A percentile compares a stretch with the other conserved stretches of the same genome.
These are phyloP conservation scores for Dipus sagitta DNA, from an alignment of 2,797 vertebrate genomes.

Conservation along the genomic window DNA sequence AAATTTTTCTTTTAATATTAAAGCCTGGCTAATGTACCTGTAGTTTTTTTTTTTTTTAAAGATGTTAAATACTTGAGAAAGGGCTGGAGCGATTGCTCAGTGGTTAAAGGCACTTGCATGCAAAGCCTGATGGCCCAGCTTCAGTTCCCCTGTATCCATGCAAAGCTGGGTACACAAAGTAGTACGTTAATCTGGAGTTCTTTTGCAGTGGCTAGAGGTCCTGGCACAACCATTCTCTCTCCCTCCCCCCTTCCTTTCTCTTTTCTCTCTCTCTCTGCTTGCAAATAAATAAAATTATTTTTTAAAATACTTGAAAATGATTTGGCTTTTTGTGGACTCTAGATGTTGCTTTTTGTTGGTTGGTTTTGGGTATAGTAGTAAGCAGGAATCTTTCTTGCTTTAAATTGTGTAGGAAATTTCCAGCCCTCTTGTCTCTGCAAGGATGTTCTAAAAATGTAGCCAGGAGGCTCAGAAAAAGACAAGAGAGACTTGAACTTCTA, in stretches of 20 bases:
- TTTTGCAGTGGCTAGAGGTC: background rate
- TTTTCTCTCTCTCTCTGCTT: too few species aligned
- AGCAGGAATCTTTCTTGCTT: slow-evolving; percentile 61
- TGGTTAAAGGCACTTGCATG: too few species aligned
- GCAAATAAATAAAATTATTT: too few species aligned
- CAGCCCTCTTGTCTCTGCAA: slow-evolving; percentile 41
- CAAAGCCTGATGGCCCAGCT: too few species aligned
- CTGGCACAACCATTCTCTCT: background rate
- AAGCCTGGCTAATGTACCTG: background rate
- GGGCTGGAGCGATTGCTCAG: too few species aligned
- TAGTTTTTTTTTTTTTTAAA: too few species aligned
- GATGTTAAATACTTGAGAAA: background rate
- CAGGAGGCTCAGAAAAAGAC: background rate
- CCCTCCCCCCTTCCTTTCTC: too few species aligned
- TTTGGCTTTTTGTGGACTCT: background rate
- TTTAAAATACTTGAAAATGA: slow-evolving; percentile 22
- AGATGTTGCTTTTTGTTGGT: background rate
- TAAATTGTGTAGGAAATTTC: slow-evolving; percentile 71
- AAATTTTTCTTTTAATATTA: slow-evolving; percentile 40
- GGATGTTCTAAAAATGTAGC: slow-evolving; percentile 38
- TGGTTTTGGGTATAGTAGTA: slow-evolving; percentile 26
- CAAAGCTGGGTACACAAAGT: too few species aligned
- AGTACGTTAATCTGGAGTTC: background rate
- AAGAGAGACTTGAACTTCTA: slow-evolving; percentile 45
- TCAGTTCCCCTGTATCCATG: too few species aligned